A percentile compares a stretch with the other conserved stretches of the same genome.
Evolutionary conservation across 1,140 invertebrate species (phyloP).

Genomic region (Orchestia grillus): DNA sequence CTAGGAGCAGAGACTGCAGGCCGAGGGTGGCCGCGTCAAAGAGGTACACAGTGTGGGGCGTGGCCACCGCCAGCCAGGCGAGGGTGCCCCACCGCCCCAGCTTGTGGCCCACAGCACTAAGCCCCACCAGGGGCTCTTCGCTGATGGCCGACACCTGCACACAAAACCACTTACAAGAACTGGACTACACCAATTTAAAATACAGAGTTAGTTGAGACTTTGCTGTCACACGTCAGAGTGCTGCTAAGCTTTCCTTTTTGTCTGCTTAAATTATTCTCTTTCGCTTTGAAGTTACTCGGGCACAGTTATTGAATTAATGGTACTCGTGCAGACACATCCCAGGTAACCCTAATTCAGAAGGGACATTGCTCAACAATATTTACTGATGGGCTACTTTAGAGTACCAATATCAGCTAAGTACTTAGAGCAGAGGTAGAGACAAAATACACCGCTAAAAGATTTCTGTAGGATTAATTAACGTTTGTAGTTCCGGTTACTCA

Average conservation of each 20-base stretch:
- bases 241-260: no score
- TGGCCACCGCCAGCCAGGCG: slow-evolving; percentile 34
- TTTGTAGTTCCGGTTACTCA: neutral
- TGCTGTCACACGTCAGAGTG: no score
- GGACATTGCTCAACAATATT: no score
- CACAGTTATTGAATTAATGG: no score
- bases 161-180: neutral
- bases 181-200: neutral
- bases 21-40: slow-evolving; percentile 24
- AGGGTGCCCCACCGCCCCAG: slow-evolving; percentile 33
- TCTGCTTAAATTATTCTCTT: no score
- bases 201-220: no score
- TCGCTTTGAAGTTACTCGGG: no score
- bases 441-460: neutral
- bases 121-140: neutral
- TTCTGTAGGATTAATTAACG: neutral
- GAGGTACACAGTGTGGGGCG: slow-evolving; percentile 12
- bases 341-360: no score
- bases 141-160: neutral
- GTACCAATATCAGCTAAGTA: no score
- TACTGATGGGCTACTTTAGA: no score
- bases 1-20: neutral
- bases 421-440: neutral
- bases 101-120: neutral
- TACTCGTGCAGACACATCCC: no score